phyloP scores from a whole-genome alignment of 2,113 vertebrate species.

The Herpailurus yagouaroundi region DNA sequence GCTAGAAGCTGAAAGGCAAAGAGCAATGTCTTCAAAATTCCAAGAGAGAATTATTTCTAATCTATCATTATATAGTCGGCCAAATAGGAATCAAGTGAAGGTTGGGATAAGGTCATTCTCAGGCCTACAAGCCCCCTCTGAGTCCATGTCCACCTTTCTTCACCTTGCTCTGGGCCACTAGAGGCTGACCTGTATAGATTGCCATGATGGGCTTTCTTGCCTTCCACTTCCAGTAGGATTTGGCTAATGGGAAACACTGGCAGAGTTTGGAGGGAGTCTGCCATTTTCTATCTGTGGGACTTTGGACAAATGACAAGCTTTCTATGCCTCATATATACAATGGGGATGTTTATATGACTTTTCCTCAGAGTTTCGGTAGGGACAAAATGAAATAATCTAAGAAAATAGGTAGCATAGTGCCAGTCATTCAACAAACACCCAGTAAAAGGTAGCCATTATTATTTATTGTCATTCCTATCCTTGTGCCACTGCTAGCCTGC shows the following conservation, averaged over 20 bases:
- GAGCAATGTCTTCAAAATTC: not conserved
- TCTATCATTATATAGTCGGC: not conserved
- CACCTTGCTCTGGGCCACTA: not conserved
- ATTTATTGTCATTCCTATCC: not conserved
- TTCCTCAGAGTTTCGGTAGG: not conserved
- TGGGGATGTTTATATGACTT: not conserved
- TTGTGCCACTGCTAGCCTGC: not conserved
- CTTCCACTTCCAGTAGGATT: not conserved
- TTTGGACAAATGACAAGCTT: not conserved
- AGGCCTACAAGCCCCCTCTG: not conserved
- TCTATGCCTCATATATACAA: not conserved
- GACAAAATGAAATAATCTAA: not conserved
- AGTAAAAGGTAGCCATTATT: not conserved
- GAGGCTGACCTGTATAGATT: not conserved
- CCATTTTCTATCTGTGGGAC: not conserved
- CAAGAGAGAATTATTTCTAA: not conserved
- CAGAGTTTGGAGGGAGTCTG: not conserved
- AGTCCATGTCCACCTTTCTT: not conserved
- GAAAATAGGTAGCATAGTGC: not conserved
- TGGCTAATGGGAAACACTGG: not conserved
- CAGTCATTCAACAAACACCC: not conserved
- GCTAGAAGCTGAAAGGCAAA: not conserved
- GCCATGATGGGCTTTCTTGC: not conserved
- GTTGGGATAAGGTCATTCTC: not conserved
- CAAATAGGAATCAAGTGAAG: not conserved